phyloP scores from a whole-genome alignment of 2,113 vertebrate genomes.

The Cyanocitta stelleri region DNA sequence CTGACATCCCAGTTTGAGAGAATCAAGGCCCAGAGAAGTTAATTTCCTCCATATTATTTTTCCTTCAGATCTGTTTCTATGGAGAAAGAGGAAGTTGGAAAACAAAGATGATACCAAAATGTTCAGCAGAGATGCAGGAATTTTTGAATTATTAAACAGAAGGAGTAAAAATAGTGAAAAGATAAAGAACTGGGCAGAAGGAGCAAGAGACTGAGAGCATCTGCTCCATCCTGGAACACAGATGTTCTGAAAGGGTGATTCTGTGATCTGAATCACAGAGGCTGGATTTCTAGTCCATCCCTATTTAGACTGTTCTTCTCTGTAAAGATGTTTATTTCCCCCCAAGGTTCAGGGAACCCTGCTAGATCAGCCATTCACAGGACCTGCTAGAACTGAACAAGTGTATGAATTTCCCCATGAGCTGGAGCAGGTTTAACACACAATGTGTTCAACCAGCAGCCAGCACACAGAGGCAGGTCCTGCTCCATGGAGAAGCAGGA shows the following conservation, averaged over 20 bases:
- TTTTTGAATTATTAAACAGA: not conserved
- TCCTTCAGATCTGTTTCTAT: not conserved
- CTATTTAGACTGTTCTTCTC: not conserved
- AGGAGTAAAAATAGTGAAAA: not conserved
- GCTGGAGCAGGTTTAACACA: not conserved
- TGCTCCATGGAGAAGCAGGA: not conserved
- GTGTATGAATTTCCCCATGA: not conserved
- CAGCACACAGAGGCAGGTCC: fast-evolving
- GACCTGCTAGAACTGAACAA: not conserved
- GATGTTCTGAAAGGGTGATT: not conserved
- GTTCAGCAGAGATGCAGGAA: not conserved
- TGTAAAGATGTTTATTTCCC: not conserved
- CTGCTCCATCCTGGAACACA: not conserved
- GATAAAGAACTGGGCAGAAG: not conserved
- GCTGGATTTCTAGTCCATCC: not conserved
- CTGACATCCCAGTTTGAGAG: not conserved
- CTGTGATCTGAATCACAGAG: not conserved
- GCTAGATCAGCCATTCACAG: not conserved
- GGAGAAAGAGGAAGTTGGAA: not conserved
- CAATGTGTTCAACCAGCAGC: not conserved
- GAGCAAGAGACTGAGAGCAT: not conserved
- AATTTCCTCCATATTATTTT: not conserved
- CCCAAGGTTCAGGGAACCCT: not conserved
- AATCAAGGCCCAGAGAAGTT: not conserved
- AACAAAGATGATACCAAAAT: not conserved